Evolutionary conservation across 2,888 invertebrate genomes (phyloP), one percentile per base, ranked within the genome.

Genomic region (Drosophila kuntzei): DNA sequence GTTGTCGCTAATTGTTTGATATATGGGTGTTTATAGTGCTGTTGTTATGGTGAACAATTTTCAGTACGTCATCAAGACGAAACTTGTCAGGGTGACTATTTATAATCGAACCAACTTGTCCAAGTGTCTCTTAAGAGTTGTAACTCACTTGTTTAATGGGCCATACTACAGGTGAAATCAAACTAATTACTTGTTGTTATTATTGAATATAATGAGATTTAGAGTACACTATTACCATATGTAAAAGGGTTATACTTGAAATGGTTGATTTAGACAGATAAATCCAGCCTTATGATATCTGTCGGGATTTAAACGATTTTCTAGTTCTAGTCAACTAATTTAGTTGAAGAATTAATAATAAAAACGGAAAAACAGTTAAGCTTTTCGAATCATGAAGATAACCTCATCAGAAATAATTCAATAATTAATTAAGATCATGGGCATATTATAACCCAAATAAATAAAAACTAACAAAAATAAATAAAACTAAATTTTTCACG

Each of bases 1-100:
- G 53, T 71, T 79, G 84, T 79, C 79, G 84, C 87, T 85, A 87
- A 85, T 85, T 85, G 84, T 65, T 87, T 78, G 78, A 87, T 81
- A 75, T 81, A 84, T 87, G 60, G 62, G 22, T 68, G 50, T 71
- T 54, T 61, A 67, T 39, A 9, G 4, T 29, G 41, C 46, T 63
- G 85, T 81, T 79, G 82, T 81, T 79, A 79, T 79, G 79, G 70
- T 65, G 62, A 67, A 65, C 69, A 60, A 70, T 76, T 79, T 68
- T 58, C 46, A 70, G 60, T 67, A 59, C 63, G 54, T 76, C 71
- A 76, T 79, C 58, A 44, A 34, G 61, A 44, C 54, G 43, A 34
- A 20, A 50, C 44, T 61, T 74, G 64, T 51, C 66, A 20, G 80
- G 80, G 66, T 60, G 44, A 64, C 62, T 36, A n/a, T n/a, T n/a